Evolutionary conservation across 2,888 invertebrate genomes (phyloP).

Genomic region (Cartodere bifasciata): DNA sequence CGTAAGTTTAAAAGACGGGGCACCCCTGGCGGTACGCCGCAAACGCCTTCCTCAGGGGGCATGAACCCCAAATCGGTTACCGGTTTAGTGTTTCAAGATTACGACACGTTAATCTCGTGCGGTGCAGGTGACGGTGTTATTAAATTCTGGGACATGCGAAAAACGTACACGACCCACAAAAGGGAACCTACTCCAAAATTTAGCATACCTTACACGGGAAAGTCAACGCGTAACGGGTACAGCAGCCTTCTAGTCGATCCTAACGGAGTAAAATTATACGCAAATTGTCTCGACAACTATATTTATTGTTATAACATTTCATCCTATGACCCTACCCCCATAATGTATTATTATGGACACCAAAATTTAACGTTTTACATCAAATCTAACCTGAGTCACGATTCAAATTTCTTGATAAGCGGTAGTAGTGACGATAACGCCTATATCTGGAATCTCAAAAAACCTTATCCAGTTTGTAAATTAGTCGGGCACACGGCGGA

Average conservation of each 20-base stretch:
- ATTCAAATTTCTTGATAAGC: slow-evolving; percentile 68
- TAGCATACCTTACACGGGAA: slow-evolving; percentile 60
- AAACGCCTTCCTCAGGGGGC: slow-evolving; percentile 3
- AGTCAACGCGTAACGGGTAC: slow-evolving; percentile 57
- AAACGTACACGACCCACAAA: slow-evolving; percentile 58
- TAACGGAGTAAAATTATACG: slow-evolving; percentile 56
- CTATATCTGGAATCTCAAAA: slow-evolving; percentile 69
- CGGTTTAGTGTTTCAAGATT: slow-evolving; percentile 71
- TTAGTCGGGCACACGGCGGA: slow-evolving; percentile 71
- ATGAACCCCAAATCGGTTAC: slow-evolving; percentile 58
- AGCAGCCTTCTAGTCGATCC: slow-evolving; percentile 68
- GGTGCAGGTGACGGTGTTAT: slow-evolving; percentile 79
- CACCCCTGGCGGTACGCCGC: not conserved
- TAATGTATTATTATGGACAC: slow-evolving; percentile 57
- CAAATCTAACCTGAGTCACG: slow-evolving; percentile 68
- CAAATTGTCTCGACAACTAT: slow-evolving; percentile 75
- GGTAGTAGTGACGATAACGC: slow-evolving; percentile 82
- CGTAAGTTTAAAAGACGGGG: slow-evolving; percentile 20
- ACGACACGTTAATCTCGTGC: slow-evolving; percentile 65
- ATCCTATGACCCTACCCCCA: slow-evolving; percentile 51
- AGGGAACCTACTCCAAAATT: slow-evolving; percentile 59
- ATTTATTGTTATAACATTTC: slow-evolving; percentile 76
- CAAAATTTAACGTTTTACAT: slow-evolving; percentile 74
- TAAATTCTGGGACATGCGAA: slow-evolving; percentile 67
- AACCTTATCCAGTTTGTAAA: slow-evolving; percentile 51